Conservation (phyloP, 2,113 vertebrate genomes). For the Oceanites oceanicus region DNA sequence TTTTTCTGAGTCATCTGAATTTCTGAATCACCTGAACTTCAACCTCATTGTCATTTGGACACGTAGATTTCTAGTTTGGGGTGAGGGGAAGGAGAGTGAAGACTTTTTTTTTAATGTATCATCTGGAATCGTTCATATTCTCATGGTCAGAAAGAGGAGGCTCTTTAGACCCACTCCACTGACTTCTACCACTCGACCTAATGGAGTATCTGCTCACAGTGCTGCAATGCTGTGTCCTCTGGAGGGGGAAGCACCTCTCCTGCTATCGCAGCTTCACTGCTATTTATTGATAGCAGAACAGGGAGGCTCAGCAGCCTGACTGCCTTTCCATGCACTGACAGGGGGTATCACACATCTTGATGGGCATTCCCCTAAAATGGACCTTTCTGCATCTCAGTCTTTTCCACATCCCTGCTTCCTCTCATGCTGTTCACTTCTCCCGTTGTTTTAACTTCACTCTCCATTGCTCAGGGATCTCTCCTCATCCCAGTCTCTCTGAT, state of each 20-base stretch:
- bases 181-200: background rate
- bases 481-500: background rate
- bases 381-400: background rate
- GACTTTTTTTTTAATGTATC: background rate
- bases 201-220: background rate
- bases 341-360: background rate
- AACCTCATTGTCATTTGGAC: background rate
- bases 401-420: background rate
- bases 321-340: background rate
- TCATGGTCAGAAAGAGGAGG: background rate
- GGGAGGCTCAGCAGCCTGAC: background rate
- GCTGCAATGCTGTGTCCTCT: fast-evolving
- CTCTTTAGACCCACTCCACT: background rate
- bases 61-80: background rate
- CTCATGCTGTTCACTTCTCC: background rate
- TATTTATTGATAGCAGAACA: background rate
- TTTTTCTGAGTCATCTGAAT: slow-evolving; percentile 47
- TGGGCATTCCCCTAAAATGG: background rate
- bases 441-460: background rate
- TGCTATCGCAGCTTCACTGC: background rate
- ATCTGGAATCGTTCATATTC: background rate
- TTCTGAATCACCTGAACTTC: slow-evolving; percentile 54
- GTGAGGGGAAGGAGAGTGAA: background rate
- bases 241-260: background rate
- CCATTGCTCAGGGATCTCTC: background rate